Percentiles rank a stretch among this genome's conserved stretches.
phyloP scores from a whole-genome alignment of 1,140 invertebrate genomes.

The Diachasmimorpha longicaudata region DNA sequence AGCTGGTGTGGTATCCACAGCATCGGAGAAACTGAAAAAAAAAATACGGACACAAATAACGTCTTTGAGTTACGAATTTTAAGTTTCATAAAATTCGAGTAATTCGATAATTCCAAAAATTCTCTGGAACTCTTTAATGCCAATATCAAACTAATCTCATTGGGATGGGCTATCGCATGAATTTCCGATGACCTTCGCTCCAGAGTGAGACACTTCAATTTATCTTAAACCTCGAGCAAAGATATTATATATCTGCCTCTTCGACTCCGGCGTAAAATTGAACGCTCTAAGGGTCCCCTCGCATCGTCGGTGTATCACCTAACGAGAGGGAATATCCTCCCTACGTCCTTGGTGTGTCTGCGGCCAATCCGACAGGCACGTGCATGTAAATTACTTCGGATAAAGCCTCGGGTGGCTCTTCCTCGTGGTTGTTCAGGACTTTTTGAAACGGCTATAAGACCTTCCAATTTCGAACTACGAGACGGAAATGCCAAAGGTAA shows the following conservation, averaged over 20 bases:
- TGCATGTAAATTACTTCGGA: slow-evolving; percentile 40
- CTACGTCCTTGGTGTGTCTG: neutral
- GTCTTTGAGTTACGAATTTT: neutral
- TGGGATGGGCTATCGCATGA: slow-evolving; percentile 36
- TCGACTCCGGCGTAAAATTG: neutral
- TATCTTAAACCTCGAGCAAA: slow-evolving; percentile 43
- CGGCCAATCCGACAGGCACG: slow-evolving; percentile 15
- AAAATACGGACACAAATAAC: slow-evolving; percentile 46
- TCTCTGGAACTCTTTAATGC: neutral
- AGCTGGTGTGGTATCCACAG: slow-evolving; percentile 89
- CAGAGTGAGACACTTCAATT: slow-evolving; percentile 35
- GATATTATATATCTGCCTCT: neutral
- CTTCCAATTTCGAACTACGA: neutral
- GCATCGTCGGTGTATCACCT: neutral
- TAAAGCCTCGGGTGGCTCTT: neutral
- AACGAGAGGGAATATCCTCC: neutral
- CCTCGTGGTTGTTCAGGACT: neutral
- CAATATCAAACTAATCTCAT: slow-evolving; percentile 41
- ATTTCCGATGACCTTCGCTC: slow-evolving; percentile 28
- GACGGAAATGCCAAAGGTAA: neutral
- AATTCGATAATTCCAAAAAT: too few relatives aligned
- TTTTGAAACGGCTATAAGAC: neutral
- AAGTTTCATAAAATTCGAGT: too few relatives aligned
- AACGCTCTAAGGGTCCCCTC: neutral
- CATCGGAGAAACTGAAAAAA: slow-evolving; percentile 89